Base-by-base conservation (phyloP, 2,797 vertebrate species). In the Psittacula echo region DNA sequence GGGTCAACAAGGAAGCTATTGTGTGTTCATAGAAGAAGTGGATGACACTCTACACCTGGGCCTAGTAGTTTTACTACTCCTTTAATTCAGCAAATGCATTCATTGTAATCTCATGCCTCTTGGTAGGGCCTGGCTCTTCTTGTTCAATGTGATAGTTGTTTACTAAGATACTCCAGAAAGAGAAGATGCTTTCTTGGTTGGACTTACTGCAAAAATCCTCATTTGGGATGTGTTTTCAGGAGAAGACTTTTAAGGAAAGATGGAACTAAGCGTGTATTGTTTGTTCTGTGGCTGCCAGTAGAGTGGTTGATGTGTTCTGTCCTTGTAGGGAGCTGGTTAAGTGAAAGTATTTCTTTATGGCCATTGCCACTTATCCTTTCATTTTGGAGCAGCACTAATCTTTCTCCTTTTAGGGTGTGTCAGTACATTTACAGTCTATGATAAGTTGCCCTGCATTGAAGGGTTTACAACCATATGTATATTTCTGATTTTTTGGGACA, bases 401-500 rank as follows among this genome's bases (percentile, higher is more conserved):
- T 89, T 60, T 58, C 87, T 62, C 80, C 79, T 96, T 94, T 95
- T 84, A 95, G 91, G 90, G 83, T 94, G 85, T 90, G 72, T 73
- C 73, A 87, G 83, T 79, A 53, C 70, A 19, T 67, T 96, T 94
- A 95, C 92, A 34, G 29, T 37, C 65, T 53, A 30, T 73, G 94
- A 94, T 96, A 97, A 95, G 90, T 94, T 94, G 86, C 84, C 86
- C 88, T 76, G 51, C 74, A 78, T n/a, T 96, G 94, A 77, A 62
- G 82, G 92, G 81, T 97, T 97, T 96, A 95, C 94, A 95, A 91
- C 92, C 32, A 8, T 80, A 86, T 90, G 80, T 91, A 67, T 96
- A 87, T 88, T 90, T 91, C 91, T 89, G 77, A 79, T 91, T 91
- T 92, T 77, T 6, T 27, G 70, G 97, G 95, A 97, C 94, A 90